Evolutionary conservation across 2,797 vertebrate species (phyloP), one percentile per base, ranked within the genome.

Genomic region (Bradypus variegatus): DNA sequence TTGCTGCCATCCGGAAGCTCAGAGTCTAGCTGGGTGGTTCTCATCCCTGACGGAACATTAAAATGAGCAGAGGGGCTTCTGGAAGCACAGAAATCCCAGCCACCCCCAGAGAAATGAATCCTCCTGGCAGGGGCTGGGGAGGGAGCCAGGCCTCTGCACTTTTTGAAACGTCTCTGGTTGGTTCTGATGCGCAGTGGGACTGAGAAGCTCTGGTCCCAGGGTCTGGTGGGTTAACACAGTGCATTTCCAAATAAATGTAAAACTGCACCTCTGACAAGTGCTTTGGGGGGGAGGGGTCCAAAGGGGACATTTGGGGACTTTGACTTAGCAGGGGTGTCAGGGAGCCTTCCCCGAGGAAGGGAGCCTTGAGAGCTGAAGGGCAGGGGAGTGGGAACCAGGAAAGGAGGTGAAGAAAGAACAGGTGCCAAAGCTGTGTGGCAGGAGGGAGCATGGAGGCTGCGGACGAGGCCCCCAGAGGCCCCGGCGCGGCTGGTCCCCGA

Each of bases 331-430:
- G 69, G 53, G 60, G 77, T 50, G 48, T 38, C 53, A 33, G 58
- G 33, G n/a, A 80, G 45, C 36, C 72, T 80, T 89, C 48, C 31
- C 25, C 45, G 31, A 77, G 48, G 38, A 94, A 55, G 55, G 55
- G 55, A 45, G 25, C 33, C 94, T 75, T 31, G 81, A 53, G 67
- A 62, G 78, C 48, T 48, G 78, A 93, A 88, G 58, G 88, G 48
- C 25, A 58, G 58, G 50, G 29, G 33, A 31, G 64, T 19, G 9
- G 48, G 45, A 86, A 82, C 13, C 14, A 53, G 64, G 38, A 41
- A 27, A 53, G 83, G 36, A 86, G 38, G 15, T 60, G 41, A 31
- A 29, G 45, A 6, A 31, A 38, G 45, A 93, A 31, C 67, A 87
- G 0, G 1, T 73, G 45, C 55, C 64, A 79, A 65, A 60, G 78